A percentile compares a stretch with the other conserved stretches of the same genome.
Conservation (phyloP, 2,113 vertebrate genomes). For the Aspiorhynchus laticeps region DNA sequence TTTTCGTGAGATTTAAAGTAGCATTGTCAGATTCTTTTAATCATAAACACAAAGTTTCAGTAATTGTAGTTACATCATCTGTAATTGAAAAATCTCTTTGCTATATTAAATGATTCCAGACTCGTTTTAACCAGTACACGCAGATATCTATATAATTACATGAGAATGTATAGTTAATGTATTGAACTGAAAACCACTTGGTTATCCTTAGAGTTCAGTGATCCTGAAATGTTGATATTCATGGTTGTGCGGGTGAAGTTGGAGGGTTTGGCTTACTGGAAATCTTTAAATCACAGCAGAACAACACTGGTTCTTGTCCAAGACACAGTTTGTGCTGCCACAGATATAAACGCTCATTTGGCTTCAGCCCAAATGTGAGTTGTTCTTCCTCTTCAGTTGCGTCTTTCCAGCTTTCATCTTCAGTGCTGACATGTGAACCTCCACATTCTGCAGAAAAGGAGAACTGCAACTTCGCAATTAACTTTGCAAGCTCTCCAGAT, state of each 20-base stretch:
- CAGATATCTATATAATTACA: background rate
- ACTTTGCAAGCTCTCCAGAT: background rate
- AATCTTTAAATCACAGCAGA: no score
- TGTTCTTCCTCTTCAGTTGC: background rate
- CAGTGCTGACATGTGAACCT: background rate
- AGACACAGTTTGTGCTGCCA: background rate
- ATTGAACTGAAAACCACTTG: background rate
- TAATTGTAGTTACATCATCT: no score
- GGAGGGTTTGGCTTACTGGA: background rate
- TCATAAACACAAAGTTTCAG: no score
- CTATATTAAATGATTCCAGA: background rate
- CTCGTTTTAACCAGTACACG: background rate
- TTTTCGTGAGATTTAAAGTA: no score
- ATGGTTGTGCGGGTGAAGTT: background rate
- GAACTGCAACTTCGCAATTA: slow-evolving; percentile 3
- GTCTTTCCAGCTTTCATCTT: background rate
- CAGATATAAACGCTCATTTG: background rate
- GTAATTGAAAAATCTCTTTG: background rate
- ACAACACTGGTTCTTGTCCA: background rate
- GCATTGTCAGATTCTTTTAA: no score
- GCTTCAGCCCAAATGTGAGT: background rate
- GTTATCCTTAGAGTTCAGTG: background rate
- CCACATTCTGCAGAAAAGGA: background rate
- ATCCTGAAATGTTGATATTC: background rate
- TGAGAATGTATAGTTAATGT: background rate